A percentile compares a stretch with the other conserved stretches of the same genome.
These are phyloP conservation scores for Phortica magna DNA, from an alignment of 2,888 invertebrate genomes.

Conservation along the genomic window DNA sequence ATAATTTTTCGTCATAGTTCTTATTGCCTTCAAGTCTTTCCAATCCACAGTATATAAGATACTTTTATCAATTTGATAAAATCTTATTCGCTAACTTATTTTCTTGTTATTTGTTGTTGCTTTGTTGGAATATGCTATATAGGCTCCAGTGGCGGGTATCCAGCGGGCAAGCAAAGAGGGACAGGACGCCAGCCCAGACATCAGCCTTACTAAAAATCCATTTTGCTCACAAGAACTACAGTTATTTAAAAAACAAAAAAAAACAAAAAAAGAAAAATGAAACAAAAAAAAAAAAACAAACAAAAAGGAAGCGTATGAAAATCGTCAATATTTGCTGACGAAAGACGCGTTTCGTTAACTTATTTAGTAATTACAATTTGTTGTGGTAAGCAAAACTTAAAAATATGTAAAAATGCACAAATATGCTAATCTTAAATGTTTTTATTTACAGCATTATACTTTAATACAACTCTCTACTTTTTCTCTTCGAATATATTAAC, in stretches of 20 bases:
- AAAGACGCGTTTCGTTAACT: not conserved
- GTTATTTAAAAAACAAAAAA: not conserved
- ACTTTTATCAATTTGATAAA: not conserved
- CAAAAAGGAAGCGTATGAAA: not conserved
- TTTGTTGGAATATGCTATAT: slow-evolving; percentile 8
- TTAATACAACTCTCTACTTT: not conserved
- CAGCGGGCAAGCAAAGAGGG: slow-evolving; percentile 91
- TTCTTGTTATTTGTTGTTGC: not conserved
- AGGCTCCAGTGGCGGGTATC: slow-evolving; percentile 79
- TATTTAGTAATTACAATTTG: slow-evolving; percentile 14
- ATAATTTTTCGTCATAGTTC: slow-evolving; percentile 34
- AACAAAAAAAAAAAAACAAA: not conserved
- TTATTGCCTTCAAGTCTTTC: slow-evolving; percentile 31
- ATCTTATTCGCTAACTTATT: not conserved
- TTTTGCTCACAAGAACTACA: slow-evolving; percentile 20
- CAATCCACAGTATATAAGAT: not conserved
- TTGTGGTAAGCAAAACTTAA: slow-evolving; percentile 26
- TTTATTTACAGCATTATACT: slow-evolving; percentile 19
- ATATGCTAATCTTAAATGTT: not conserved
- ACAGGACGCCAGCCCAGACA: slow-evolving; percentile 90
- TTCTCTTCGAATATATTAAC: not conserved
- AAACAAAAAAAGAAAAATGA: not conserved
- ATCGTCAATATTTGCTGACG: not conserved
- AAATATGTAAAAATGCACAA: not conserved
- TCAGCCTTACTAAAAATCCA: slow-evolving; percentile 86